Conservation (phyloP, 2,797 vertebrate species). For the Thunnus albacares region DNA sequence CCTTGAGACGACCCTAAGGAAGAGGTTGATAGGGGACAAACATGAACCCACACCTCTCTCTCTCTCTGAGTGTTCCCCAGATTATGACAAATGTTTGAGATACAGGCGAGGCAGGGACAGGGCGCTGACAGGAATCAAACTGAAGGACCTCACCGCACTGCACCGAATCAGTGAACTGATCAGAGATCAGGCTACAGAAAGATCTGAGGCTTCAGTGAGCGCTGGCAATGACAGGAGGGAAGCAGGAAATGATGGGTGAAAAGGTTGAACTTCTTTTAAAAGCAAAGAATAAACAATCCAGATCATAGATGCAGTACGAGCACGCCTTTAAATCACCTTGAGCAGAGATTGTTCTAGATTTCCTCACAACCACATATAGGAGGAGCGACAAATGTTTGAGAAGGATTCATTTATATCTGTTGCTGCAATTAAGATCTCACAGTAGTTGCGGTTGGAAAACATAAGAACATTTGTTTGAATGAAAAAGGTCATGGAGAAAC, state of each 20-base stretch:
- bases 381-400: background rate
- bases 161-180: conserved; percentile 13
- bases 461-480: background rate
- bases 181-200: conserved; percentile 10
- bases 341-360: background rate
- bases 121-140: background rate
- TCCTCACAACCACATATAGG: background rate
- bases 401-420: no score
- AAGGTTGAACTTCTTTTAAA: background rate
- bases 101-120: background rate
- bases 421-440: background rate
- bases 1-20: background rate
- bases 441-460: background rate
- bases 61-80: conserved; percentile 4
- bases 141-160: background rate
- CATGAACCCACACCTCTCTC: conserved; percentile 14
- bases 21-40: conserved; percentile 8
- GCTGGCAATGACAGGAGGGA: background rate
- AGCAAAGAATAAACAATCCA: background rate
- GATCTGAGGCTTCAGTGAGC: background rate
- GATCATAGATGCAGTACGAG: background rate
- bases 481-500: no score
- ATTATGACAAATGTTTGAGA: conserved; percentile 38
- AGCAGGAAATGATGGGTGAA: background rate
- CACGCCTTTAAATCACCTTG: background rate